These are phyloP conservation scores for Pseudomyrmex sp. DNA, from an alignment of 1,140 invertebrate genomes.

Conservation along the genomic window DNA sequence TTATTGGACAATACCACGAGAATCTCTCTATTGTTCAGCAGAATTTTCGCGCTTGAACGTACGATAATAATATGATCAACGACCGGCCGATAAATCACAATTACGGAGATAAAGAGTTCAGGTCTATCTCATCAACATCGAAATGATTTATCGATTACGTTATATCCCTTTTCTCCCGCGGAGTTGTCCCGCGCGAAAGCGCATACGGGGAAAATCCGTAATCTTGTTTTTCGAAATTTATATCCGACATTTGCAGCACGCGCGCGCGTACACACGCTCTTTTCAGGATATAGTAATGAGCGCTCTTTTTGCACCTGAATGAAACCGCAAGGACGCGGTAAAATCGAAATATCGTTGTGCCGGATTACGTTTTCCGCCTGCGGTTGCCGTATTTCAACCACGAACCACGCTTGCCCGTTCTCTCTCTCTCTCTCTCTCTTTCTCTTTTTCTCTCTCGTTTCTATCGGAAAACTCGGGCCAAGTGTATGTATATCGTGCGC, in stretches of 20 bases:
- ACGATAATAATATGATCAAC: background rate
- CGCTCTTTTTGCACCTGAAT: conserved; percentile 48
- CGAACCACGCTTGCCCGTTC: background rate
- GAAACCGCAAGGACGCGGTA: conserved; percentile 47
- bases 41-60: conserved; percentile 7
- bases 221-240: conserved; percentile 47
- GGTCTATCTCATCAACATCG: conserved; percentile 46
- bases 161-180: background rate
- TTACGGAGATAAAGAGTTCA: conserved; percentile 39
- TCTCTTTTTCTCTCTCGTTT: background rate
- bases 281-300: conserved; percentile 3
- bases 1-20: conserved; percentile 15
- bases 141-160: conserved; percentile 27
- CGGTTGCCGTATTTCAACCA: conserved; percentile 50
- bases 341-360: conserved; percentile 52
- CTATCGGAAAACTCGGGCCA: conserved; percentile 36
- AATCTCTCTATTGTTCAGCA: background rate
- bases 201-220: background rate
- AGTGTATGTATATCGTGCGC: background rate
- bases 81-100: conserved; percentile 47
- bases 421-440: no score
- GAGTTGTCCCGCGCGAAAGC: background rate
- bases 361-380: conserved; percentile 49
- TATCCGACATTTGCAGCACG: conserved; percentile 52
- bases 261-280: background rate